Percentiles rank a stretch among this genome's conserved stretches.
These are phyloP conservation scores for Cosmopolites sordidus DNA, from an alignment of 2,888 invertebrate species.

Conservation along the genomic window DNA sequence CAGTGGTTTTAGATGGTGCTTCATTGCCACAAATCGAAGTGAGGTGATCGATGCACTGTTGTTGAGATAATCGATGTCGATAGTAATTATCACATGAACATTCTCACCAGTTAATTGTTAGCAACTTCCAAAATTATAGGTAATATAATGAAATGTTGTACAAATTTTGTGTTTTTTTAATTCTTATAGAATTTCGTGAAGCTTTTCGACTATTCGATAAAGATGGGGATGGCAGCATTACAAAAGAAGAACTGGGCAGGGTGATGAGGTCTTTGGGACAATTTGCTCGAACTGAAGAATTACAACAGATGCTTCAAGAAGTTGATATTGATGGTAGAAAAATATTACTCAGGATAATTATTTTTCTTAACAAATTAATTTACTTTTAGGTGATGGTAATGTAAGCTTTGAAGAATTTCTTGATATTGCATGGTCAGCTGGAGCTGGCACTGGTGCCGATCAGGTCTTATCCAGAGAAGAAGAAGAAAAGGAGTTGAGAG, in stretches of 20 bases:
- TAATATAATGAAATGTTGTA: too few relatives aligned
- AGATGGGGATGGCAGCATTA: slow-evolving; percentile 83
- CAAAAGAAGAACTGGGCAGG: slow-evolving; percentile 79
- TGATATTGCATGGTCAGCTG: slow-evolving; percentile 58
- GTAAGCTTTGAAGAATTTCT: slow-evolving; percentile 88
- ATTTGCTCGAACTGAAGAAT: slow-evolving; percentile 80
- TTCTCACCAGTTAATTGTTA: too few relatives aligned
- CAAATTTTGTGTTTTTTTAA: too few relatives aligned
- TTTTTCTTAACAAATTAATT: not conserved
- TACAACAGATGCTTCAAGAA: slow-evolving; percentile 81
- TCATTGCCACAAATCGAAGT: too few relatives aligned
- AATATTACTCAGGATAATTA: not conserved
- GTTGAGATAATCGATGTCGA: too few relatives aligned
- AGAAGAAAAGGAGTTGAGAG: slow-evolving; percentile 76
- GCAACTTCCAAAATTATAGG: too few relatives aligned
- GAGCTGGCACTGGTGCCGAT: slow-evolving; percentile 42
- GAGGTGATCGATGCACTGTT: too few relatives aligned
- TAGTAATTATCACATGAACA: too few relatives aligned
- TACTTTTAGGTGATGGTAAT: slow-evolving; percentile 70
- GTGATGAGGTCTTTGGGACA: slow-evolving; percentile 84
- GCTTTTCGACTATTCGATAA: slow-evolving; percentile 84
- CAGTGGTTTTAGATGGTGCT: too few relatives aligned
- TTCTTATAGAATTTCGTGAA: slow-evolving; percentile 78
- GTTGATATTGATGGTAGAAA: slow-evolving; percentile 47
- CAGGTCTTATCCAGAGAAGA: slow-evolving; percentile 68